A percentile compares a stretch with the other conserved stretches of the same genome.
phyloP scores from a whole-genome alignment of 2,113 vertebrate genomes.

The Dissostichus mawsoni region DNA sequence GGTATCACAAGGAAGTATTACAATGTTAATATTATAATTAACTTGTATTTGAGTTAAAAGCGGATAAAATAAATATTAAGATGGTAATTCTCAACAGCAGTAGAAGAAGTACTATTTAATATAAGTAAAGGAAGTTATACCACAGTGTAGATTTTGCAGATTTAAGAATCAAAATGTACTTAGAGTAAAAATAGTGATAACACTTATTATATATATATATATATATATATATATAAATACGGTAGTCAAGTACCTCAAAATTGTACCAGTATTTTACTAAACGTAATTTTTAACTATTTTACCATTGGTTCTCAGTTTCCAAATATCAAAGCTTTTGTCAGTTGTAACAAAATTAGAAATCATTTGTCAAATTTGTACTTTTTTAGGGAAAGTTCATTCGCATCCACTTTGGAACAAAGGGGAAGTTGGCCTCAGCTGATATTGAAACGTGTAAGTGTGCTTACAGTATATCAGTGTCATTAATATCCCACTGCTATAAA shows the following conservation, averaged over 20 bases:
- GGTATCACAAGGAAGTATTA: too few relatives aligned
- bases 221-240: too few relatives aligned
- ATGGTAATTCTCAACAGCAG: too few relatives aligned
- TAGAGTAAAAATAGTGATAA: too few relatives aligned
- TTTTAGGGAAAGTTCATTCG: conserved; percentile 81
- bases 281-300: not conserved
- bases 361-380: not conserved
- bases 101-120: too few relatives aligned
- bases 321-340: not conserved
- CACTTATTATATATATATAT: too few relatives aligned
- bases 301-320: not conserved
- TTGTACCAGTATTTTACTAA: not conserved
- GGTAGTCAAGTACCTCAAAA: not conserved
- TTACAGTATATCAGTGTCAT: not conserved
- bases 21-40: too few relatives aligned
- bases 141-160: too few relatives aligned
- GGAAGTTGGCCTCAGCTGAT: conserved; percentile 80
- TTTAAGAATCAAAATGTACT: too few relatives aligned
- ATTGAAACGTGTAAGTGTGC: conserved; percentile 77
- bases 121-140: too few relatives aligned
- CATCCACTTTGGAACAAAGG: conserved; percentile 80
- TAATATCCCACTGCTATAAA: not conserved
- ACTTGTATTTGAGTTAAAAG: too few relatives aligned
- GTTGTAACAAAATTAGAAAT: not conserved
- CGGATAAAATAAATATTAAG: too few relatives aligned